These are phyloP conservation scores for Brenthis ino DNA, from an alignment of 2,888 invertebrate species.

Conservation along the genomic window DNA sequence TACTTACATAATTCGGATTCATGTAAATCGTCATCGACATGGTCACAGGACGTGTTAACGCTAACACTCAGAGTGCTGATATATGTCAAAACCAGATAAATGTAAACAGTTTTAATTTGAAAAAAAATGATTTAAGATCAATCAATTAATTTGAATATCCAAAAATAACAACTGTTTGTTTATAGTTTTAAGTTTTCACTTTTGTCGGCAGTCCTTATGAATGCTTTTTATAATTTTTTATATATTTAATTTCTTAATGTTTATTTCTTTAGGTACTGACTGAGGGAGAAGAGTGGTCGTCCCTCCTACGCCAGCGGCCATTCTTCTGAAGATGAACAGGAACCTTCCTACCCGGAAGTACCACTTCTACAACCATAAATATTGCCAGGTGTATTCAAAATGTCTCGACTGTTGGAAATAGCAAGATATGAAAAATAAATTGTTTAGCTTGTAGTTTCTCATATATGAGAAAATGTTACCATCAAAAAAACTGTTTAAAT, in stretches of 20 bases:
- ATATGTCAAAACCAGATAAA: no score
- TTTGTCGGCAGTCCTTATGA: no score
- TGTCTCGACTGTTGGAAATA: background rate
- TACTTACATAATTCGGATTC: no score
- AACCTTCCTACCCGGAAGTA: slow-evolving; percentile 62
- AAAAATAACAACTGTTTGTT: no score
- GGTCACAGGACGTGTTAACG: no score
- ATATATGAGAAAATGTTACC: background rate
- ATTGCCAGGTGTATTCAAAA: slow-evolving; percentile 6
- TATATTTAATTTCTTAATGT: background rate
- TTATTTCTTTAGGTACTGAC: slow-evolving; percentile 68
- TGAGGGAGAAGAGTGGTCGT: slow-evolving; percentile 73
- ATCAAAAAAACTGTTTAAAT: background rate
- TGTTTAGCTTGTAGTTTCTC: background rate
- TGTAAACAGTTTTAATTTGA: no score
- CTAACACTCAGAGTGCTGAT: no score
- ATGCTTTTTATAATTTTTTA: no score
- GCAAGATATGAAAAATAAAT: background rate
- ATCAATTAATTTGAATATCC: no score
- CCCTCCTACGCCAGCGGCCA: slow-evolving; percentile 64
- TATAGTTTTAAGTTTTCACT: no score
- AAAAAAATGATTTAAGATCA: no score
- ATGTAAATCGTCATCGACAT: no score
- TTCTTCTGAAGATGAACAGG: slow-evolving; percentile 72
- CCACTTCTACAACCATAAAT: slow-evolving; percentile 57